Evolutionary conservation across 1,140 invertebrate genomes (phyloP).

Genomic region (Diplogasteroides magnus): DNA sequence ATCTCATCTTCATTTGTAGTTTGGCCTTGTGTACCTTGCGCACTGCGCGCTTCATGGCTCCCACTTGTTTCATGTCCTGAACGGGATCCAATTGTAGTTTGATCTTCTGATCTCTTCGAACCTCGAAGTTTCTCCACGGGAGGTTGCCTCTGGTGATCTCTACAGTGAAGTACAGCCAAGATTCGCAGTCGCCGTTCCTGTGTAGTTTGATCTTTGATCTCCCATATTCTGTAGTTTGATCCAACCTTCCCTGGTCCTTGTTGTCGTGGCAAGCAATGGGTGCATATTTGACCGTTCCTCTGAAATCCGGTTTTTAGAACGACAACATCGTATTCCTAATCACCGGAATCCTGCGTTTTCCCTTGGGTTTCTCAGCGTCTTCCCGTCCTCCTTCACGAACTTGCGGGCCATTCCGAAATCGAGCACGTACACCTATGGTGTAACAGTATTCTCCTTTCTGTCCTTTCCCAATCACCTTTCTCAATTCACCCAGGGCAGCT

Average conservation of each 20-base stretch:
- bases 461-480: slow-evolving; percentile 30
- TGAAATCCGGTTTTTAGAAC: slow-evolving; percentile 29
- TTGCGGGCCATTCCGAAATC: slow-evolving; percentile 36
- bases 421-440: slow-evolving; percentile 29
- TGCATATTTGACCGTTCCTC: slow-evolving; percentile 42
- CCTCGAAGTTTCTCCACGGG: slow-evolving; percentile 36
- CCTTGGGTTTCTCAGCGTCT: background rate
- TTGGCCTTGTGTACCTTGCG: slow-evolving; percentile 11
- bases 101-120: background rate
- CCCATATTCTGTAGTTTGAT: background rate
- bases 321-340: background rate
- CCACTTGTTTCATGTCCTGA: slow-evolving; percentile 32
- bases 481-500: slow-evolving; percentile 37
- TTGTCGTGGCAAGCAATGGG: slow-evolving; percentile 34
- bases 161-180: slow-evolving; percentile 40
- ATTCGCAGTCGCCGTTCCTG: slow-evolving; percentile 38
- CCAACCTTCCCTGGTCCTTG: slow-evolving; percentile 19
- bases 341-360: background rate
- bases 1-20: slow-evolving; percentile 5
- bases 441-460: background rate
- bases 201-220: slow-evolving; percentile 9
- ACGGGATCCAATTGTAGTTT: background rate
- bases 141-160: slow-evolving; percentile 37
- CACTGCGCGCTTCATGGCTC: slow-evolving; percentile 22
- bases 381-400: slow-evolving; percentile 23